These are phyloP conservation scores for Caenorhabditis angaria DNA, from an alignment of 2,888 invertebrate species.

Conservation along the genomic window DNA sequence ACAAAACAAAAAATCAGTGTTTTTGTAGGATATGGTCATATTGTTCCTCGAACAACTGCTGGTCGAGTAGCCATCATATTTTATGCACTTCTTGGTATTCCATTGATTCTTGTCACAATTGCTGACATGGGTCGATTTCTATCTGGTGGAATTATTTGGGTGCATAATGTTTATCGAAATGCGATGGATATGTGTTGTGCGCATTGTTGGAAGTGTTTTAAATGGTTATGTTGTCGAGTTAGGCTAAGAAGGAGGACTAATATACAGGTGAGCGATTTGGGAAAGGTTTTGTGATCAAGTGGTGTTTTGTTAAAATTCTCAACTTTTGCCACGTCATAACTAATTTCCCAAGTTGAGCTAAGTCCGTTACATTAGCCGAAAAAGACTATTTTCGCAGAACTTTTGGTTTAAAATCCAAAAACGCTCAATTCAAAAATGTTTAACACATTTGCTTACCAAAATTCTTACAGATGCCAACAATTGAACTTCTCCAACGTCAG, in stretches of 20 bases:
- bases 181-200: slow-evolving; percentile 46
- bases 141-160: slow-evolving; percentile 70
- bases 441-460: too few species aligned
- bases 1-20: background rate
- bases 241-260: slow-evolving; percentile 4
- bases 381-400: too few species aligned
- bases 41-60: slow-evolving; percentile 70
- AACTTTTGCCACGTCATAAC: too few species aligned
- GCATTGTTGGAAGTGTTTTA: slow-evolving; percentile 52
- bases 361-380: too few species aligned
- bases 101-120: slow-evolving; percentile 72
- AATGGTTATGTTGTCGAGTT: slow-evolving; percentile 56
- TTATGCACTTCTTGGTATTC: slow-evolving; percentile 72
- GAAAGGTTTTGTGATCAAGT: too few species aligned
- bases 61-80: slow-evolving; percentile 70
- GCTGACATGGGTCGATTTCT: slow-evolving; percentile 72
- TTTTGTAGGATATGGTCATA: slow-evolving; percentile 69
- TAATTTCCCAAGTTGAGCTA: too few species aligned
- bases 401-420: too few species aligned
- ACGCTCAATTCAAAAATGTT: too few species aligned
- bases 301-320: too few species aligned
- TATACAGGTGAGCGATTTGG: slow-evolving; percentile 31
- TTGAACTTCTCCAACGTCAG: slow-evolving; percentile 56
- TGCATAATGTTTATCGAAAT: slow-evolving; percentile 63
- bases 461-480: slow-evolving; percentile 49